phyloP scores from a whole-genome alignment of 2,888 invertebrate genomes.

The Bruchidius siliquastri region DNA sequence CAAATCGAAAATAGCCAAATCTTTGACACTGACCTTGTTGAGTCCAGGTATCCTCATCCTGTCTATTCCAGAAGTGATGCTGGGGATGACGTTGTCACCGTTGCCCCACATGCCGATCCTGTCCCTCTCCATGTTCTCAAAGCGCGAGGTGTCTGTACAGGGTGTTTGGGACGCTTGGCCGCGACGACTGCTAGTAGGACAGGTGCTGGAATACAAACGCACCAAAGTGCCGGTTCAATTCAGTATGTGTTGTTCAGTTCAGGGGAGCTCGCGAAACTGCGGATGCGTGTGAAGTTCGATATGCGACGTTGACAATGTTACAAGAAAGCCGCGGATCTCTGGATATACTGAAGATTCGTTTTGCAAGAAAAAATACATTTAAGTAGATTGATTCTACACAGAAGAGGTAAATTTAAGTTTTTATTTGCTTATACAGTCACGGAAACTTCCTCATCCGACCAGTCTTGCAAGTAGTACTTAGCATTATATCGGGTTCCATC shows the following conservation, averaged over 20 bases:
- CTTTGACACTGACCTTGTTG: slow-evolving; percentile 31
- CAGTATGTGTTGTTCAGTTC: neutral
- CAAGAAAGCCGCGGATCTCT: neutral
- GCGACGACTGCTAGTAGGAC: neutral
- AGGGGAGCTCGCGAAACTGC: neutral
- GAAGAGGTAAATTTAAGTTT: too few species aligned
- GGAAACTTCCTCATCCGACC: too few species aligned
- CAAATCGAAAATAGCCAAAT: neutral
- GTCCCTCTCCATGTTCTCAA: slow-evolving; percentile 28
- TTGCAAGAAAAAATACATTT: too few species aligned
- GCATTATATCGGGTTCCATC: too few species aligned
- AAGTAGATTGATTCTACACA: too few species aligned
- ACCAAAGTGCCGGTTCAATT: neutral
- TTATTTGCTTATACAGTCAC: too few species aligned
- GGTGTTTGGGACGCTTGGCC: neutral
- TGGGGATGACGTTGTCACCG: slow-evolving; percentile 31
- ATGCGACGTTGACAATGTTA: neutral
- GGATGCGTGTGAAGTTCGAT: neutral
- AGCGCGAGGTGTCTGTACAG: neutral
- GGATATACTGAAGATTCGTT: neutral
- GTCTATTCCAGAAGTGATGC: slow-evolving; percentile 29
- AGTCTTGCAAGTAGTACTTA: too few species aligned
- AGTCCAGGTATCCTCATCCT: slow-evolving; percentile 29
- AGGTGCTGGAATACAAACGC: neutral
- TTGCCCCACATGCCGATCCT: slow-evolving; percentile 34